Conservation (phyloP, 2,797 vertebrate genomes). For the Pipistrellus kuhlii region DNA sequence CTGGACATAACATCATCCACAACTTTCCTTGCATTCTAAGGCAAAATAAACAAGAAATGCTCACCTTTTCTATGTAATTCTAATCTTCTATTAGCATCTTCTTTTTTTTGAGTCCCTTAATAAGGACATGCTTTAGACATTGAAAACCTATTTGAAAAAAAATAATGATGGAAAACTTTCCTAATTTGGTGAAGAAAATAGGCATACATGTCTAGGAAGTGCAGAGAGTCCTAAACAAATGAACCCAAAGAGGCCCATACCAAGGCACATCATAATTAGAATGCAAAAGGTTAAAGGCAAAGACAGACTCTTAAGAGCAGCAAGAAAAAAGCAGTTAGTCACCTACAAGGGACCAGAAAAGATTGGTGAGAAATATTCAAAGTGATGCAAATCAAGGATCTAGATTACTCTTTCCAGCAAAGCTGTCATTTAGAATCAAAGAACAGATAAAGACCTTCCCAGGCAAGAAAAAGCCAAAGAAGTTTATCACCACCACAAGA, state of each 20-base stretch:
- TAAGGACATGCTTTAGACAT: not conserved
- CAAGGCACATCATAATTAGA: not conserved
- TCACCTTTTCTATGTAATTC: not conserved
- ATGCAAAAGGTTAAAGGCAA: not conserved
- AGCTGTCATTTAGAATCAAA: not conserved
- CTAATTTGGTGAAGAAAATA: not conserved
- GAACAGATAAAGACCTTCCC: not conserved
- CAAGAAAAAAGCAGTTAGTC: not conserved
- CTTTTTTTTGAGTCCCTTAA: conserved; percentile 20
- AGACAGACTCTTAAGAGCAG: not conserved
- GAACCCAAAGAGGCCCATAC: not conserved
- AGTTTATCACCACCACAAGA: not conserved
- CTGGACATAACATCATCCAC: not conserved
- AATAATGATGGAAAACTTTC: not conserved
- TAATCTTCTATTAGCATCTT: not conserved
- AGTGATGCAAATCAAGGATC: not conserved
- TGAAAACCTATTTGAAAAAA: not conserved
- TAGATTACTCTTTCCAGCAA: not conserved
- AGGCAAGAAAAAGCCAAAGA: not conserved
- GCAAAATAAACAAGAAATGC: conserved; percentile 49
- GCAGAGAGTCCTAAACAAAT: not conserved
- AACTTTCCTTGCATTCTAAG: not conserved
- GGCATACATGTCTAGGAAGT: not conserved
- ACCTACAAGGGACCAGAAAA: not conserved
- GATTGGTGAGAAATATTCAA: not conserved